Conservation (phyloP, 2,888 invertebrate genomes). For the Bellardia pandia region DNA sequence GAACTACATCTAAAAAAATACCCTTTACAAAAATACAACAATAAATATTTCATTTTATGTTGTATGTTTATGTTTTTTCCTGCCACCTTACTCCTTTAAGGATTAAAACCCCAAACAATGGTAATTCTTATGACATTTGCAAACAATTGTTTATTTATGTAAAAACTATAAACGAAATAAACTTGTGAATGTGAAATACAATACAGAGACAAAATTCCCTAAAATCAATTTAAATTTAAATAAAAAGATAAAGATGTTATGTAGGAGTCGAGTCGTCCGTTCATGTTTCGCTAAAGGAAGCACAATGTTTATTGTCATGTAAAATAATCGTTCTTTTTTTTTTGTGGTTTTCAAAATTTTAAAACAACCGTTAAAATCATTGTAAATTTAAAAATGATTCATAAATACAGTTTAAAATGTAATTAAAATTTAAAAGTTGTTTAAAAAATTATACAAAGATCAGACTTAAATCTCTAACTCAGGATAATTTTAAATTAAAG, state of each 20-base stretch:
- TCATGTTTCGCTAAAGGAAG: not conserved
- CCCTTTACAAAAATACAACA: too few relatives aligned
- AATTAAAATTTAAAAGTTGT: not conserved
- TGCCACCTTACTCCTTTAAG: not conserved
- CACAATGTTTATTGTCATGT: constrained; percentile 39
- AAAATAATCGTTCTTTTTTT: not conserved
- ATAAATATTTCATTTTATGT: too few relatives aligned
- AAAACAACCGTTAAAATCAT: constrained; percentile 36
- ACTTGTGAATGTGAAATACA: constrained; percentile 7
- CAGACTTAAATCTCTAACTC: not conserved
- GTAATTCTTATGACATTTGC: constrained; percentile 51
- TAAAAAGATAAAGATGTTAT: constrained; percentile 46
- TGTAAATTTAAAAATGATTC: constrained; percentile 23
- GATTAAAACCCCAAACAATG: constrained; percentile 31
- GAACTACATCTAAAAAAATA: too few relatives aligned
- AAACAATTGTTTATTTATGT: constrained; percentile 37
- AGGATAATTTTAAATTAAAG: constrained; percentile 19
- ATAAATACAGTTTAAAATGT: constrained; percentile 14
- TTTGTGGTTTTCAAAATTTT: not conserved
- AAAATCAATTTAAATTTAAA: constrained; percentile 26
- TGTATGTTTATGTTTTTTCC: too few relatives aligned
- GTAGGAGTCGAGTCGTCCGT: constrained; percentile 23
- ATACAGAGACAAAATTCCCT: not conserved
- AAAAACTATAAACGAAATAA: constrained; percentile 40
- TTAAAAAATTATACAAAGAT: constrained; percentile 1